A percentile compares a stretch with the other conserved stretches of the same genome.
phyloP scores from a whole-genome alignment of 2,888 invertebrate genomes.

The Oligia latruncula region DNA sequence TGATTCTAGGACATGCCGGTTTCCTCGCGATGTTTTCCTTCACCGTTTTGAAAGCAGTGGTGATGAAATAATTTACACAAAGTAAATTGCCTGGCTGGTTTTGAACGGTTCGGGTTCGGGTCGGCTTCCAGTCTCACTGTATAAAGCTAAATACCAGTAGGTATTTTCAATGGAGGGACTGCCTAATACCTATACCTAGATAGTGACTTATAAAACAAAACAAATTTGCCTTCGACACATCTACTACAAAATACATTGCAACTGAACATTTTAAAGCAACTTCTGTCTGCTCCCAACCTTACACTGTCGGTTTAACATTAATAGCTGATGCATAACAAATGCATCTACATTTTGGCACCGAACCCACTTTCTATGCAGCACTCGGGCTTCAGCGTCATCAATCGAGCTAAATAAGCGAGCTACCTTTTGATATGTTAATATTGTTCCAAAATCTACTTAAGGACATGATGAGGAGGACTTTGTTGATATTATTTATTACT shows the following conservation, averaged over 20 bases:
- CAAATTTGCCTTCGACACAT: not conserved
- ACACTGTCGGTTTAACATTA: constrained; percentile 34
- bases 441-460: constrained; percentile 46
- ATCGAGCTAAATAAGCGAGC: constrained; percentile 57
- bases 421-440: constrained; percentile 51
- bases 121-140: not conserved
- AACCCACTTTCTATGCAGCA: constrained; percentile 51
- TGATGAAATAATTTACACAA: no score
- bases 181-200: not conserved
- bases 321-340: constrained; percentile 55
- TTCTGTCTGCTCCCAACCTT: not conserved
- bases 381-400: constrained; percentile 41
- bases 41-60: no score
- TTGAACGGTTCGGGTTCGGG: not conserved
- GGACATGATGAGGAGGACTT: constrained; percentile 38
- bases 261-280: not conserved
- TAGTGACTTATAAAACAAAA: not conserved
- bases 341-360: constrained; percentile 47
- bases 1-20: no score
- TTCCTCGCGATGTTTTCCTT: no score
- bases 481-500: not conserved
- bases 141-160: not conserved
- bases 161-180: not conserved
- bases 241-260: not conserved
- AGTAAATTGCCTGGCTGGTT: no score